Conservation (phyloP, 2,797 vertebrate species). For the Limnodromus scolopaceus region DNA sequence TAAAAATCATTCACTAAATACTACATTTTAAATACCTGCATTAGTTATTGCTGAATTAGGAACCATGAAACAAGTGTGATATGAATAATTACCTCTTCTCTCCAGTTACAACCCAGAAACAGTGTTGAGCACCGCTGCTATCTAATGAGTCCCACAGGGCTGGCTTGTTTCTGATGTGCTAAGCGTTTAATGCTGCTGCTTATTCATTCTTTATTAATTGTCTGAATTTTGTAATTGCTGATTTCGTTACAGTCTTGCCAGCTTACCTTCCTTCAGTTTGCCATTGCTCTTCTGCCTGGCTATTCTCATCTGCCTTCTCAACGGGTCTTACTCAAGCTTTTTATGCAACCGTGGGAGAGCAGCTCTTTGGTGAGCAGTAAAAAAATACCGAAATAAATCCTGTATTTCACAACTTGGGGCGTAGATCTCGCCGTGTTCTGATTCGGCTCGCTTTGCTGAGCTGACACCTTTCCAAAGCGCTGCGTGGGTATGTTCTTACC, state of each 20-base stretch:
- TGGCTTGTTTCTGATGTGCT: background rate
- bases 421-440: background rate
- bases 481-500: background rate
- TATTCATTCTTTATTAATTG: slow-evolving; percentile 52
- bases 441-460: rapidly evolving
- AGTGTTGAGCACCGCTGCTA: background rate
- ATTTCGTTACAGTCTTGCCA: slow-evolving; percentile 8
- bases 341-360: background rate
- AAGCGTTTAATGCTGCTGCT: background rate
- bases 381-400: background rate
- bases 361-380: background rate
- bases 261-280: background rate
- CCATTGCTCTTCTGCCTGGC: background rate
- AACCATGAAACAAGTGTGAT: background rate
- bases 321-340: background rate
- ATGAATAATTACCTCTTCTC: background rate
- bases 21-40: background rate
- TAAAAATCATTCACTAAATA: too few relatives aligned
- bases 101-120: background rate
- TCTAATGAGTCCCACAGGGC: slow-evolving; percentile 7
- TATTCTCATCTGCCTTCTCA: background rate
- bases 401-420: background rate
- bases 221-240: slow-evolving; percentile 38
- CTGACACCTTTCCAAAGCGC: background rate
- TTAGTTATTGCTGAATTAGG: background rate